Evolutionary conservation across 2,888 invertebrate species (phyloP).

Genomic region (Stenichneumon culpator): DNA sequence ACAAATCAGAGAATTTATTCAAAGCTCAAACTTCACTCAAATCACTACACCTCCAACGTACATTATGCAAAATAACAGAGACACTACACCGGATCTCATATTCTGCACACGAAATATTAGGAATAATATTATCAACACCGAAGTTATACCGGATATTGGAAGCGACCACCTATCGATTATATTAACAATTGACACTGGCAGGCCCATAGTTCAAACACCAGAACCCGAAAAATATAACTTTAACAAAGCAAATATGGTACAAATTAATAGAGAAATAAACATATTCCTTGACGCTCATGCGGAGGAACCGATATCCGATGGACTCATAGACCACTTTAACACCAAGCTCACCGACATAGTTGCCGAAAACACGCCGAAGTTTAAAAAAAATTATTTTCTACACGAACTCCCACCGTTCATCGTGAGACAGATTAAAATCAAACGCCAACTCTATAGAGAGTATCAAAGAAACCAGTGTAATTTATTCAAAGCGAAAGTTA

Average conservation of each 20-base stretch:
- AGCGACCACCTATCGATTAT: slow-evolving; percentile 6
- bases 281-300: neutral
- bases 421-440: slow-evolving; percentile 22
- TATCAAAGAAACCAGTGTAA: neutral
- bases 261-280: slow-evolving; percentile 9
- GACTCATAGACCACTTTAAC: neutral
- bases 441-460: slow-evolving; percentile 21
- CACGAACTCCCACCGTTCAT: slow-evolving; percentile 27
- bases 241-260: too few relatives aligned
- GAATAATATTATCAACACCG: neutral
- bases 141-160: neutral
- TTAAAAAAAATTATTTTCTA: neutral
- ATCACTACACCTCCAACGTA: slow-evolving; percentile 19
- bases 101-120: slow-evolving; percentile 12
- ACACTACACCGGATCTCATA: slow-evolving; percentile 9
- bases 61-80: slow-evolving; percentile 29
- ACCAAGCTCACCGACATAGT: neutral
- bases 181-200: neutral
- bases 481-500: slow-evolving; percentile 26
- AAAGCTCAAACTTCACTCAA: too few relatives aligned
- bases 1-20: too few relatives aligned
- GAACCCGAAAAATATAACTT: too few relatives aligned
- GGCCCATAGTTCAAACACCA: neutral
- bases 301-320: neutral
- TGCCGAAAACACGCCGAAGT: slow-evolving; percentile 14